Evolutionary conservation across 2,113 vertebrate genomes (phyloP).

Genomic region (Isurus oxyrinchus): DNA sequence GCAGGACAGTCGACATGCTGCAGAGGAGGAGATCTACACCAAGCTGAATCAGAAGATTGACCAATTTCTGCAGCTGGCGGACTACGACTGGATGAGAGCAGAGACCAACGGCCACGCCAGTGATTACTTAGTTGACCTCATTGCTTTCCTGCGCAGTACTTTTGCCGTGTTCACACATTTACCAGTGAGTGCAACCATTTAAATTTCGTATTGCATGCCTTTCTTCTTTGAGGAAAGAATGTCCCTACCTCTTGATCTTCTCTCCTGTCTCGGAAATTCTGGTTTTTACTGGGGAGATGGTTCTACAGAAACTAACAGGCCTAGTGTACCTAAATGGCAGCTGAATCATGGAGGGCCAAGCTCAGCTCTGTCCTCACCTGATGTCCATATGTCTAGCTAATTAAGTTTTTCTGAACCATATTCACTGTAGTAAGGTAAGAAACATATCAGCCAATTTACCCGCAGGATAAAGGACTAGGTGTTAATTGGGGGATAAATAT

Average conservation of each 20-base stretch:
- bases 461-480: neutral
- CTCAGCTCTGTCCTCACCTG: neutral
- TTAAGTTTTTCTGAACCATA: neutral
- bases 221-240: neutral
- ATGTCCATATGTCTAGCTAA: neutral
- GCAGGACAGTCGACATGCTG: constrained; percentile 87
- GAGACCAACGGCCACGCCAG: constrained; percentile 68
- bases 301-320: neutral
- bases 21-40: constrained; percentile 97
- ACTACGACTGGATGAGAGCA: constrained; percentile 82
- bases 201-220: neutral
- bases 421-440: neutral
- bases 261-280: neutral
- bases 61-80: constrained; percentile 92
- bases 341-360: neutral
- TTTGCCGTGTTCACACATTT: constrained; percentile 94
- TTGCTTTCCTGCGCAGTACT: constrained; percentile 88
- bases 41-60: constrained; percentile 96
- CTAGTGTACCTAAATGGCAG: neutral
- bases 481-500: neutral
- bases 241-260: neutral
- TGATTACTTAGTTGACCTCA: constrained; percentile 85
- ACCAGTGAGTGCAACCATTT: constrained; percentile 69
- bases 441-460: neutral
- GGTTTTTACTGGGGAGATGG: neutral